Evolutionary conservation across 30 jellyfish, hydroid and myxozoan species (phyloP), one percentile per base, ranked within the genome.

Genomic region (Cassiopea xamachana): DNA sequence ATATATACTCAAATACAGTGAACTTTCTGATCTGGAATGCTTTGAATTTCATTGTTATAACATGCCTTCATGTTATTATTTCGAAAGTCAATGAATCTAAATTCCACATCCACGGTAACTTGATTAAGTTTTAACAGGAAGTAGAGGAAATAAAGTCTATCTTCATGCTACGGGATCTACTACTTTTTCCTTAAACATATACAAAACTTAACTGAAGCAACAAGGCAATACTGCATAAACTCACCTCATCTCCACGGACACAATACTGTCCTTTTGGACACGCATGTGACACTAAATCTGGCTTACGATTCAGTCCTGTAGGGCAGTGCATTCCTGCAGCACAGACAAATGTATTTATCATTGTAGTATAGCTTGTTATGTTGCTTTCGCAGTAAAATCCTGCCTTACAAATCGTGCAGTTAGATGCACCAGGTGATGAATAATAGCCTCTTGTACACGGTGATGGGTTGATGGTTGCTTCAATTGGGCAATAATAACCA

Each of bases 321-420:
- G 98, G 99, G 80, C 99, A 95, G 77, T 87, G 96, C 97, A 95
- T 75, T 15, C 99, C 99, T 51, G 99, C 99, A 50, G 99, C 97
- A 74, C 99, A 95, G 1, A 95, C 91, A 75, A 43, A 91, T 48
- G 89, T 72, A 9, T 83, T 87, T 18, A 85, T 87, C 99, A 95
- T 95, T 72, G 59, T 39, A 0, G 89, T 55, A 64, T 81, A 91
- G 81, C 96, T 95, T 46, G 99, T 95, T 14, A 92, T 79, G 79
- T 92, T 92, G 51, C 92, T 92, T 69, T 93, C 90, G 79, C 99
- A 95, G 87, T 91, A 95, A 69, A 92, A 95, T 4, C 99, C 99
- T 1, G 94, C 91, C 77, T 78, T 83, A 80, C 99, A 95, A 3
- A 44, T 82, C 45, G 98, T 67, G 75, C 99, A 95, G 45, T 79